Conservation (phyloP, 2,113 vertebrate genomes). For the Malurus elegans region DNA sequence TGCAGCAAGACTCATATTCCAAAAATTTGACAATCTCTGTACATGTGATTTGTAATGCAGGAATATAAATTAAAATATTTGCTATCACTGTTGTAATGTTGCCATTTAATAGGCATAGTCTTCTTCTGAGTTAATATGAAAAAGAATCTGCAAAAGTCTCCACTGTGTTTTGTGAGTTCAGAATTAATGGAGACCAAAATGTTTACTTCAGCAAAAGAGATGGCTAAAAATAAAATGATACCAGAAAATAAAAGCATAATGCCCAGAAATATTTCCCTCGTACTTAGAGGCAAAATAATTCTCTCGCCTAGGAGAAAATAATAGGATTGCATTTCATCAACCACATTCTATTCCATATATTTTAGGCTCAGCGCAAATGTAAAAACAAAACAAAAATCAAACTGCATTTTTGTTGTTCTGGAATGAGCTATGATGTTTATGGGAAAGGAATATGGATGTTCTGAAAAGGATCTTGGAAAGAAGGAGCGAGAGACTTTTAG, state of each 20-base stretch:
- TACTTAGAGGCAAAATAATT: constrained; percentile 25
- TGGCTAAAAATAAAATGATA: constrained; percentile 29
- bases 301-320: constrained; percentile 5
- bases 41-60: not conserved
- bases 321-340: constrained; percentile 26
- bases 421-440: not conserved
- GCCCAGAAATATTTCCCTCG: not conserved
- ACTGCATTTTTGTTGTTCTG: not conserved
- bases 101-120: constrained; percentile 22
- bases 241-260: constrained; percentile 7
- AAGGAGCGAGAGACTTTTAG: not conserved
- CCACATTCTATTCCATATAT: not conserved
- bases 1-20: constrained; percentile 7
- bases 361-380: not conserved
- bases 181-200: constrained; percentile 11
- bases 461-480: not conserved
- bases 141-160: not conserved
- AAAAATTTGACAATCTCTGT: not conserved
- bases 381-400: not conserved
- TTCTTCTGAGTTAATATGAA: not conserved
- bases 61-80: constrained; percentile 28
- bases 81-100: not conserved
- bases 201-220: constrained; percentile 26
- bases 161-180: not conserved
- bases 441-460: not conserved